Conservation (phyloP, 2,797 vertebrate species). For the Microcaecilia unicolor region DNA sequence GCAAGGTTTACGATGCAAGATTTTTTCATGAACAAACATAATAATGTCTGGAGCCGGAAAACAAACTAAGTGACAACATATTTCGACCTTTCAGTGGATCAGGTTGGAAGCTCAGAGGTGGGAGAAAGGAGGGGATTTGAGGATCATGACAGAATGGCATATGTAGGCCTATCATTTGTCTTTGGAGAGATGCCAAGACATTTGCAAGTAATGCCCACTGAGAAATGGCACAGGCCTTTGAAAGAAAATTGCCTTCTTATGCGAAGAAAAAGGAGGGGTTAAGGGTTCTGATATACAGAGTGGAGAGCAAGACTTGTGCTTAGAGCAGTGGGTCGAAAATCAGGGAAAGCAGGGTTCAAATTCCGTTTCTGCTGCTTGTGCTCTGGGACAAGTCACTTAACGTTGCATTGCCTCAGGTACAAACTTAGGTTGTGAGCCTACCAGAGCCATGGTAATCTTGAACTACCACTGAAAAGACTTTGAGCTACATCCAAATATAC, state of each 20-base stretch:
- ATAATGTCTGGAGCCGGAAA: conserved; percentile 14
- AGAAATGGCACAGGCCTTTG: neutral
- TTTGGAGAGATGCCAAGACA: neutral
- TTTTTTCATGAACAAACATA: conserved; percentile 3
- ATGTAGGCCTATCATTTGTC: neutral
- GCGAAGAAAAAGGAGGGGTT: accelerated
- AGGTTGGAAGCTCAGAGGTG: neutral
- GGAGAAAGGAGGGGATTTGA: neutral
- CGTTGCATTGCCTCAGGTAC: neutral
- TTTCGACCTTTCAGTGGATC: neutral
- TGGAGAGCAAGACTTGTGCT: too few relatives aligned
- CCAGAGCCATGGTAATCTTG: too few relatives aligned
- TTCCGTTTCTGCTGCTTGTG: neutral
- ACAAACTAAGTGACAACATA: neutral
- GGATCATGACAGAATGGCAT: neutral
- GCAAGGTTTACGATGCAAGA: conserved; percentile 25
- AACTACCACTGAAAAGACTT: too few relatives aligned
- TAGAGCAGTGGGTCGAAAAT: neutral
- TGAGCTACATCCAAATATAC: too few relatives aligned
- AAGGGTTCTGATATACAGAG: too few relatives aligned
- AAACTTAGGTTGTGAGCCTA: too few relatives aligned
- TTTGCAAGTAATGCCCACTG: accelerated
- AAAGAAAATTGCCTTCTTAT: accelerated
- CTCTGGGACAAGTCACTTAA: neutral
- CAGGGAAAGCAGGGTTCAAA: neutral